Conservation (phyloP, 2,888 invertebrate species). For the Mythimna impura region DNA sequence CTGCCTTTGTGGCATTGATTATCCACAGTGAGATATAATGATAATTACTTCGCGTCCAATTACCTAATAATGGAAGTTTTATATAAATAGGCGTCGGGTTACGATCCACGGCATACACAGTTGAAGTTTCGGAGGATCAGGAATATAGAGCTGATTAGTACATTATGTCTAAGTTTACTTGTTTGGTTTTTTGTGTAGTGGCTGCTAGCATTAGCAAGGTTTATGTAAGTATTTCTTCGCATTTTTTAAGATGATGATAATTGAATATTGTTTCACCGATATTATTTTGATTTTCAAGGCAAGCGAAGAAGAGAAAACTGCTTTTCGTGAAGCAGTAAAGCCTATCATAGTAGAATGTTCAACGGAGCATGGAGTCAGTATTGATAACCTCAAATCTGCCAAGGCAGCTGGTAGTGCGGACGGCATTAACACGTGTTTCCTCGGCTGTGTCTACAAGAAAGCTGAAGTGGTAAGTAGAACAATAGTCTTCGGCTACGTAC, state of each 20-base stretch:
- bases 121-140: slow-evolving; percentile 32
- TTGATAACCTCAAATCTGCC: slow-evolving; percentile 43
- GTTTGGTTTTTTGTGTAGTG: slow-evolving; percentile 23
- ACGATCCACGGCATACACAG: slow-evolving; percentile 31
- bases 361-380: slow-evolving; percentile 40
- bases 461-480: slow-evolving; percentile 57
- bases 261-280: no score
- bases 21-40: slow-evolving; percentile 24
- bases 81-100: slow-evolving; percentile 46
- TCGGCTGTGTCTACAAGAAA: slow-evolving; percentile 55
- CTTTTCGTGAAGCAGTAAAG: slow-evolving; percentile 24
- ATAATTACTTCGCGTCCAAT: slow-evolving; percentile 48
- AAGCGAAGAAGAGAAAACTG: slow-evolving; percentile 35
- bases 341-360: slow-evolving; percentile 55
- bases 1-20: slow-evolving; percentile 28
- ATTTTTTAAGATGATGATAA: neutral
- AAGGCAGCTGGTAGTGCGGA: slow-evolving; percentile 37
- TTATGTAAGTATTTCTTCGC: slow-evolving; percentile 8
- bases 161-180: slow-evolving; percentile 28
- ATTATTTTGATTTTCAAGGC: slow-evolving; percentile 10
- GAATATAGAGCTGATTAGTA: slow-evolving; percentile 7
- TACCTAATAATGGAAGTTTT: slow-evolving; percentile 30
- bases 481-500: neutral
- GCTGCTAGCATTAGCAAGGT: slow-evolving; percentile 13
- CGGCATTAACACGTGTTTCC: slow-evolving; percentile 54